Evolutionary conservation across 2,888 invertebrate species (phyloP).

Genomic region (Apocheima hispidaria): DNA sequence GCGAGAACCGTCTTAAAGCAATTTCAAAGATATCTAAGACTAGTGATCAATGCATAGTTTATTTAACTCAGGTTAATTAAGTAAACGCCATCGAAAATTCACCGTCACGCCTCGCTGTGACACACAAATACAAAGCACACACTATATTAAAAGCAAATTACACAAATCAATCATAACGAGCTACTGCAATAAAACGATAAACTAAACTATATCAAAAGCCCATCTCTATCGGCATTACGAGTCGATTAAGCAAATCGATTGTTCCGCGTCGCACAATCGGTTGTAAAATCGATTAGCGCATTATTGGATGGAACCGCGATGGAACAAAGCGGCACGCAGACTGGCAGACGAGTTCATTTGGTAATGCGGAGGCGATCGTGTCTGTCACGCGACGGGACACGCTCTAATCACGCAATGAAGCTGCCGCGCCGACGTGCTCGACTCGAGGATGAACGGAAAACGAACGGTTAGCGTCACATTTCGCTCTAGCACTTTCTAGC

Average conservation of each 20-base stretch:
- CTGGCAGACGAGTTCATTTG: constrained; percentile 42
- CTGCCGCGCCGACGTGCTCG: neutral
- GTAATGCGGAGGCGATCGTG: constrained; percentile 38
- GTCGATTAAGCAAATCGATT: constrained; percentile 38
- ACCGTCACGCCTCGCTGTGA: neutral
- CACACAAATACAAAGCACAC: neutral
- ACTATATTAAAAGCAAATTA: constrained; percentile 4
- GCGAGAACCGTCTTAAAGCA: too few species aligned
- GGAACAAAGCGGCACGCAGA: constrained; percentile 33
- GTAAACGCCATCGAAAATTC: too few species aligned
- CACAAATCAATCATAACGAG: constrained; percentile 12
- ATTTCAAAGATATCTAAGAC: too few species aligned
- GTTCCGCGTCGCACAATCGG: constrained; percentile 33
- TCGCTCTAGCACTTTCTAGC: neutral
- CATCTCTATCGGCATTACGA: constrained; percentile 28
- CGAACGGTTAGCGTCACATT: constrained; percentile 10
- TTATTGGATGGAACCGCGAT: constrained; percentile 24
- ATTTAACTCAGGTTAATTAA: too few species aligned
- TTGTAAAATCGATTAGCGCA: constrained; percentile 39
- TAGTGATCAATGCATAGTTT: too few species aligned
- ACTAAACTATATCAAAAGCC: constrained; percentile 19
- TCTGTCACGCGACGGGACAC: constrained; percentile 35
- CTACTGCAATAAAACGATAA: constrained; percentile 32
- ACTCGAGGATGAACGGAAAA: too few species aligned
- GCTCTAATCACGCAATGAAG: constrained; percentile 43